These are phyloP conservation scores for Chelon auratus DNA, from an alignment of 2,797 vertebrate genomes.

Conservation along the genomic window DNA sequence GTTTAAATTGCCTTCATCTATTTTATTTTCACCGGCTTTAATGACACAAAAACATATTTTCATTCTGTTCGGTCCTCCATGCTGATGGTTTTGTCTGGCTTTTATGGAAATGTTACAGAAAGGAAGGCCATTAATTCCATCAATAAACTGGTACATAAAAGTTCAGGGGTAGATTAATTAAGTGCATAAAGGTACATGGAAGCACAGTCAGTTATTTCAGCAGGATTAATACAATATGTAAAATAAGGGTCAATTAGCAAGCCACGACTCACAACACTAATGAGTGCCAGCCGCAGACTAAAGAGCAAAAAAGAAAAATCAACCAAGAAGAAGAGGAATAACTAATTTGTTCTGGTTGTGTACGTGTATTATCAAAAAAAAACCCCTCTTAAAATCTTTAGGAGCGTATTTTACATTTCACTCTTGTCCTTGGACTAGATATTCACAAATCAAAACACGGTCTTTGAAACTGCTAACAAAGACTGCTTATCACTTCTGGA, in stretches of 20 bases:
- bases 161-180: slow-evolving; percentile 15
- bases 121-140: background rate
- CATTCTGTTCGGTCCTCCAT: too few relatives aligned
- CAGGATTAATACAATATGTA: slow-evolving; percentile 23
- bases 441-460: background rate
- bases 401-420: background rate
- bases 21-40: too few relatives aligned
- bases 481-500: background rate
- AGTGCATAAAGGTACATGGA: slow-evolving; percentile 23
- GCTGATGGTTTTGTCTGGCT: background rate
- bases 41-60: too few relatives aligned
- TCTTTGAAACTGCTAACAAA: background rate
- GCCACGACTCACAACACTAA: slow-evolving; percentile 9
- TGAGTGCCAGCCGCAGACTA: slow-evolving; percentile 2
- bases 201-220: slow-evolving; percentile 28
- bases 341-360: background rate
- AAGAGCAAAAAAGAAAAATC: slow-evolving; percentile 11
- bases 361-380: background rate
- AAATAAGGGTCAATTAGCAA: slow-evolving; percentile 26
- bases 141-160: slow-evolving; percentile 12
- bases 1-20: too few relatives aligned
- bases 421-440: background rate
- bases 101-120: background rate
- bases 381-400: background rate
- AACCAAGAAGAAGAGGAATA: background rate